These are phyloP conservation scores for Hyposoter dolosus DNA, from an alignment of 2,888 invertebrate species.

Conservation along the genomic window DNA sequence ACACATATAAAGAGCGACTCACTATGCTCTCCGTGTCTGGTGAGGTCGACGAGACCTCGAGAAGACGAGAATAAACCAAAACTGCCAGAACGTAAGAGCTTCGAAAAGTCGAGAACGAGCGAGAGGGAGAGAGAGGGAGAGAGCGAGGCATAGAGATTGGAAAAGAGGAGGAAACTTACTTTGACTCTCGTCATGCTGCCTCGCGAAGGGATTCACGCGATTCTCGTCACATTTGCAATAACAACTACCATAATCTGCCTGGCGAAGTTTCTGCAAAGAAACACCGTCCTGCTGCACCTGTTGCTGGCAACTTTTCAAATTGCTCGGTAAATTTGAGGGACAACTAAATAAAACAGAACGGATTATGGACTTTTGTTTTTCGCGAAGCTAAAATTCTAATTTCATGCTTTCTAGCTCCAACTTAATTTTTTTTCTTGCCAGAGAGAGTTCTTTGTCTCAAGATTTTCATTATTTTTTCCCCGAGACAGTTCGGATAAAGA, in stretches of 20 bases:
- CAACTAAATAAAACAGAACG: constrained; percentile 7
- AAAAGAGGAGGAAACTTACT: constrained; percentile 36
- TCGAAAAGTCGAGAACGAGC: constrained; percentile 15
- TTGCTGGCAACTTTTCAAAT: constrained; percentile 37
- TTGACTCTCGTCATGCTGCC: constrained; percentile 64
- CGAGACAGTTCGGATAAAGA: too few species aligned
- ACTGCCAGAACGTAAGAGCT: constrained; percentile 40
- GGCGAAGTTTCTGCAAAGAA: constrained; percentile 52
- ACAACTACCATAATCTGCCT: constrained; percentile 54
- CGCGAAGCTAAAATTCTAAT: neutral
- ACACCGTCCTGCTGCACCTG: constrained; percentile 24
- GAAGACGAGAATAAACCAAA: constrained; percentile 69
- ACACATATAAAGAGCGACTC: constrained; percentile 37
- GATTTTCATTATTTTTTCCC: neutral
- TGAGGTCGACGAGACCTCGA: constrained; percentile 73
- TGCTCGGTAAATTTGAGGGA: constrained; percentile 54
- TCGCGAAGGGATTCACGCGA: constrained; percentile 64
- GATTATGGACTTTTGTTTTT: neutral
- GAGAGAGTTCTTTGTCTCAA: neutral
- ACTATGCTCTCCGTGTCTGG: constrained; percentile 45
- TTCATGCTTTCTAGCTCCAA: neutral
- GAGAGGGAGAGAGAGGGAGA: constrained; percentile 36
- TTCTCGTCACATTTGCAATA: constrained; percentile 63
- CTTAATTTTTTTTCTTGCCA: neutral
- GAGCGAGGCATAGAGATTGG: constrained; percentile 30